A percentile compares a stretch with the other conserved stretches of the same genome.
phyloP scores from a whole-genome alignment of 2,113 vertebrate species.

The Bubo bubo region DNA sequence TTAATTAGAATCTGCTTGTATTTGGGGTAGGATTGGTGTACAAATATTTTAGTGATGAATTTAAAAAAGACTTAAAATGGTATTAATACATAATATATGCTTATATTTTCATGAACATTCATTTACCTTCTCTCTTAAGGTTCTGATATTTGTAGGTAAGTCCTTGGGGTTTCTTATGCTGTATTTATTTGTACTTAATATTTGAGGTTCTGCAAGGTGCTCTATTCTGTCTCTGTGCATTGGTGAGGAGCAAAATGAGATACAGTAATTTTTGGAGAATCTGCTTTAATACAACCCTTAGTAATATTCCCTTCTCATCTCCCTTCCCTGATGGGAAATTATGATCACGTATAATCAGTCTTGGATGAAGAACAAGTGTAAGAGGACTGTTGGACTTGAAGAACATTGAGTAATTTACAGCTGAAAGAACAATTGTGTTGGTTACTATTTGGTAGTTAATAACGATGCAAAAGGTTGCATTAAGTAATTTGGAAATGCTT shows the following conservation, averaged over 20 bases:
- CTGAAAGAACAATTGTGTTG: neutral
- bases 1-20: neutral
- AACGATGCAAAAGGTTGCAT: neutral
- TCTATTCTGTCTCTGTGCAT: neutral
- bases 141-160: neutral
- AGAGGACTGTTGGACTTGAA: neutral
- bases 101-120: neutral
- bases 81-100: neutral
- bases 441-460: neutral
- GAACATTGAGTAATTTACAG: neutral
- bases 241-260: neutral
- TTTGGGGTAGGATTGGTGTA: neutral
- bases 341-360: neutral
- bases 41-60: neutral
- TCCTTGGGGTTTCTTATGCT: fast-evolving
- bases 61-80: neutral
- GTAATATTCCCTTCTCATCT: neutral
- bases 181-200: neutral
- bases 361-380: neutral
- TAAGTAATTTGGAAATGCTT: neutral
- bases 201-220: neutral
- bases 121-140: neutral
- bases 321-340: neutral
- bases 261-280: neutral
- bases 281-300: neutral